Conservation (phyloP, 2,113 vertebrate species). For the Tympanuchus pallidicinctus region DNA sequence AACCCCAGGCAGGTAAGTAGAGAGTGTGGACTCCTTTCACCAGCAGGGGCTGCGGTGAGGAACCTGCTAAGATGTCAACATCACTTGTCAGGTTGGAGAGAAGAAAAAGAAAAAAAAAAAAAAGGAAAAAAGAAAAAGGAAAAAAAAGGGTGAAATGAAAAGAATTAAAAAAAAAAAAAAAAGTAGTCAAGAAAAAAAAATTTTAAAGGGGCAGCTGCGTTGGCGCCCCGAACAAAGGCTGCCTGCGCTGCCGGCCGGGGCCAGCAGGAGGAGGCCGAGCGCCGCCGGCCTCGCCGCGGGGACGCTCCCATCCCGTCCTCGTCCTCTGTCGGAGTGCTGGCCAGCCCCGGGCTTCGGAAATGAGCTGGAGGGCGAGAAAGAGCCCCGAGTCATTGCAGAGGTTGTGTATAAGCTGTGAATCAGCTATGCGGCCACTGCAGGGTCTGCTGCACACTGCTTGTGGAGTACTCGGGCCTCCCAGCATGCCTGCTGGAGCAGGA, state of each 20-base stretch:
- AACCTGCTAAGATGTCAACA: neutral
- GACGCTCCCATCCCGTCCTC: neutral
- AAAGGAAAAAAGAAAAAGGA: no score
- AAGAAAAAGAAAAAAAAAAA: neutral
- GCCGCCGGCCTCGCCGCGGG: neutral
- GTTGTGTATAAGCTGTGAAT: fast-evolving
- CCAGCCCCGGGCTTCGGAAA: neutral
- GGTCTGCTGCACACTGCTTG: fast-evolving
- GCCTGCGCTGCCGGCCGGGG: slow-evolving; percentile 9
- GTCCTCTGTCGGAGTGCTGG: neutral
- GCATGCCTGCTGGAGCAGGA: neutral
- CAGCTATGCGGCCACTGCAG: fast-evolving
- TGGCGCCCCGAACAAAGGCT: slow-evolving; percentile 15
- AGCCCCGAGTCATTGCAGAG: fast-evolving
- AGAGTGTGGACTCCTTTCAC: neutral
- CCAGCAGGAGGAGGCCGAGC: slow-evolving; percentile 54
- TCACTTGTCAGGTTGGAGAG: neutral
- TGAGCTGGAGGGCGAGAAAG: fast-evolving
- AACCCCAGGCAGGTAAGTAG: neutral
- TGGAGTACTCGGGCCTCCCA: neutral
- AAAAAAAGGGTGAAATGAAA: neutral
- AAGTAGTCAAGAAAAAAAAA: neutral
- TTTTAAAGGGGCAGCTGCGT: neutral
- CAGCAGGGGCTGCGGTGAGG: neutral
- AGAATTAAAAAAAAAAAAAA: neutral